Base-by-base conservation (phyloP, 2,888 invertebrate species). In the Brassicogethes aeneus region DNA sequence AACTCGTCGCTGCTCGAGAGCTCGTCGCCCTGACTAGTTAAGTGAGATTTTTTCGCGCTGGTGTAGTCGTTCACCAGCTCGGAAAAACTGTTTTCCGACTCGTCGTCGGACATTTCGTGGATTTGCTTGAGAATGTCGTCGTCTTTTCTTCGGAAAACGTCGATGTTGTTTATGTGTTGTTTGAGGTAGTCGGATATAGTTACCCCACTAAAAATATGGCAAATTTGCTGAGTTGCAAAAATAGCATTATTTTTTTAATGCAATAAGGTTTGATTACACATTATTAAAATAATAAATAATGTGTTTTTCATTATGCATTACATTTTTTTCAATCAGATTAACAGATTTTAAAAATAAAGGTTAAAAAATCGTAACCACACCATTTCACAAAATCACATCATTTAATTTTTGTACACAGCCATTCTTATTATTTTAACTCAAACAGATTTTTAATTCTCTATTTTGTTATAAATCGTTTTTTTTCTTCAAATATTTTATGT, bases 101-200 rank as follows among this genome's bases (percentile, higher is more conserved):
- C 63, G 36, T 56, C 54, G 38, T 62, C 62, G 2, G 61, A 60
- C 34, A 51, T 47, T 12, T 56, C 52, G 17, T 54, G 45, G 15
- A 54, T 47, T 34, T 48, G 49, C 39, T 48, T 41, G 15, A 56
- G 34, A 17, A 56, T 34, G 36, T 52, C 42, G 17, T 54, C 47
- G 7, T 52, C 46, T n/a, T 46, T 46, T 15, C 39, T 42, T 3
- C 37, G 33, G 32, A 43, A 43, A 3, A 39, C 13, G 16, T 44
- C 43, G 2, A 43, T 38, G 12, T 37, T 35, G 3, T 42, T 44
- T 7, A 38, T 42, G 14, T 52, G 46, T 13, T 61, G 58, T 52
- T 62, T 62, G 33, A 71, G 48, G 43, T 66, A 67, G 39, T 71
- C 64, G 60, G 64, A 66, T 17, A 72, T 50, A 48, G 59, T 66